Conservation (phyloP, 2,888 invertebrate species). For the Troides aeacus region DNA sequence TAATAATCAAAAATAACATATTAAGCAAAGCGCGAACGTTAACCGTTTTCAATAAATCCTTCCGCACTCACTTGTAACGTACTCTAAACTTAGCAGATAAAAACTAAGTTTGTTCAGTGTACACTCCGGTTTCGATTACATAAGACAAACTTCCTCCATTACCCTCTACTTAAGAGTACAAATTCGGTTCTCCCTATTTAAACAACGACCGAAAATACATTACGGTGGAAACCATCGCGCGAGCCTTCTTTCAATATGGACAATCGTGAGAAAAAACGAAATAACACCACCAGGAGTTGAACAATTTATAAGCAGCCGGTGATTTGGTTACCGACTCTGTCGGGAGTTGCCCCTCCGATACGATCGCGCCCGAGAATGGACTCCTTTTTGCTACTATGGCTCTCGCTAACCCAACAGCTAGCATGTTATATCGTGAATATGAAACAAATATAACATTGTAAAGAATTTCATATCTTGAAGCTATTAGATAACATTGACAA, state of each 20-base stretch:
- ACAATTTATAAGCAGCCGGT: conserved; percentile 71
- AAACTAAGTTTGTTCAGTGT: conserved; percentile 61
- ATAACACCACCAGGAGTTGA: conserved; percentile 63
- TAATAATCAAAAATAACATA: conserved; percentile 15
- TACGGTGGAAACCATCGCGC: background rate
- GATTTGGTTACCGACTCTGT: conserved; percentile 67
- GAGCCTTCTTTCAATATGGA: conserved; percentile 34
- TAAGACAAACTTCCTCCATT: conserved; percentile 65
- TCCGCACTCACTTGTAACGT: conserved; percentile 49
- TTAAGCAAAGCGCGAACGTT: conserved; percentile 23
- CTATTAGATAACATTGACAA: too few relatives aligned
- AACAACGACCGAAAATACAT: conserved; percentile 46
- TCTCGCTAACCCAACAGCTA: conserved; percentile 3
- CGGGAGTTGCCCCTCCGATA: conserved; percentile 53
- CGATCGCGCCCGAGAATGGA: conserved; percentile 46
- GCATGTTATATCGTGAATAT: background rate
- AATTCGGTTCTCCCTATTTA: conserved; percentile 65
- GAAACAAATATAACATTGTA: too few relatives aligned
- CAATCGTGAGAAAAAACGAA: conserved; percentile 42
- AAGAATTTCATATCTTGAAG: too few relatives aligned
- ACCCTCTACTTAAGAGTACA: conserved; percentile 64
- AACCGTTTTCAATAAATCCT: conserved; percentile 57
- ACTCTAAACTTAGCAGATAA: conserved; percentile 64
- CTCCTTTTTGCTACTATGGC: conserved; percentile 7
- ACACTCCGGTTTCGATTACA: conserved; percentile 59